Evolutionary conservation across 2,888 invertebrate genomes (phyloP), one percentile per base, ranked within the genome.

Genomic region (Digitonthophagus gazella): DNA sequence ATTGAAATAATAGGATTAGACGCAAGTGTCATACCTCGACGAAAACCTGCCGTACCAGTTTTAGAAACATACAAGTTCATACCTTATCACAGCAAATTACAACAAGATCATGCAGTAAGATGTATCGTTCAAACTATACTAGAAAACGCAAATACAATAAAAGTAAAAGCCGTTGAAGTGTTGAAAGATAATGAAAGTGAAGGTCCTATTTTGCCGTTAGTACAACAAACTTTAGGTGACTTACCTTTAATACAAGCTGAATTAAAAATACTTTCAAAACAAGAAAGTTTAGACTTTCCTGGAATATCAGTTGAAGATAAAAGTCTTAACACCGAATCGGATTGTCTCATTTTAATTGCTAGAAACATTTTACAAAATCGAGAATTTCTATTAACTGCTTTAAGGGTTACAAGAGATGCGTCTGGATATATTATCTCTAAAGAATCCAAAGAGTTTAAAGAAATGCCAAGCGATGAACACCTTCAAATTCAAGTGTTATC

Each of bases 1-100:
- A 90, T 95, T 0, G 91, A 92, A 82, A 84, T 95, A 3, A 86
- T 89, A 66, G 94, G 93, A 2, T 83, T 95, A 0, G 89, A 91
- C 74, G 93, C 93, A 0, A 91, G 90, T 68, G 87, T 91, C 0
- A 93, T 95, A 56, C 87, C 91, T 0, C 86, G 89, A 73, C 87
- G 88, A 61, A 84, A 88, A 71, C 88, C 89, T 15, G 89, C 90
- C 8, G 85, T 89, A n/a, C 93, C 95, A 1, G 89, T 93, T 0
- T 81, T 95, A 16, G 95, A 95, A 80, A 88, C 88, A 79, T 91
- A 91, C 78, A 84, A 85, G 70, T 95, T 95, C 77, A 79, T 93
- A 5, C 87, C 93, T 0, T 89, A 92, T 80, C 71, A 75, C 54
- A 69, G 74, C 0, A 44, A 68, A n/a, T 68, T 81, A 5, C 56